Evolutionary conservation across 1,140 invertebrate genomes (phyloP), one percentile per base, ranked within the genome.

Genomic region (Drosophila mauritiana): DNA sequence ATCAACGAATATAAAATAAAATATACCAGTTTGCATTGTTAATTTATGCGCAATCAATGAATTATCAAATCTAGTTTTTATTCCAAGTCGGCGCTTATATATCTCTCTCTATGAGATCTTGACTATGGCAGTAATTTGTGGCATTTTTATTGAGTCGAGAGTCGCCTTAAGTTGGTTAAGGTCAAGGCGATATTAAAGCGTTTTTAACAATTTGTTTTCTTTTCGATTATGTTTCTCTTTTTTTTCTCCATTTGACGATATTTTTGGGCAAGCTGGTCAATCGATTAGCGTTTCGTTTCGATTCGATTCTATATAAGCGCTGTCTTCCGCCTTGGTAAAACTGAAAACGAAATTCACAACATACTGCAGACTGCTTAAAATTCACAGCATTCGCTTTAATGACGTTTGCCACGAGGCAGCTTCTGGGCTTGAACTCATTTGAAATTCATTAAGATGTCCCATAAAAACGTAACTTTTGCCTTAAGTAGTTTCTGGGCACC

Each of bases 371-470:
- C 73, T 81, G 58, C 52, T 81, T 81, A 81, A 81, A 76, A 81
- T 81, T 76, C 78, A 81, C 52, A 70, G 62, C 78, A 62, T 61
- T 59, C 62, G 73, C 64, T 72, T 72, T 80, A 75, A 57, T 80
- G 75, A 63, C 72, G 65, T 80, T 72, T 54, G 65, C 59, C 73
- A 64, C 72, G 72, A 65, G 59, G 36, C 61, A 52, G 52, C 72
- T 76, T 39, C 73, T 74, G 58, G 55, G 56, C 57, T 25, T 78
- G 67, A 78, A 74, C 79, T 73, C 79, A 82, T 82, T 82, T 83
- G 58, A 83, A 83, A 83, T 83, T 83, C 80, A 83, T 83, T 78
- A 83, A 83, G 65, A 76, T 61, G 51, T 68, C 54, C 65, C 55
- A 80, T 76, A 76, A 80, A 79, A 80, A 63, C 54, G 58, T 61